Conservation (phyloP, 2,797 vertebrate species). For the Myotis myotis region DNA sequence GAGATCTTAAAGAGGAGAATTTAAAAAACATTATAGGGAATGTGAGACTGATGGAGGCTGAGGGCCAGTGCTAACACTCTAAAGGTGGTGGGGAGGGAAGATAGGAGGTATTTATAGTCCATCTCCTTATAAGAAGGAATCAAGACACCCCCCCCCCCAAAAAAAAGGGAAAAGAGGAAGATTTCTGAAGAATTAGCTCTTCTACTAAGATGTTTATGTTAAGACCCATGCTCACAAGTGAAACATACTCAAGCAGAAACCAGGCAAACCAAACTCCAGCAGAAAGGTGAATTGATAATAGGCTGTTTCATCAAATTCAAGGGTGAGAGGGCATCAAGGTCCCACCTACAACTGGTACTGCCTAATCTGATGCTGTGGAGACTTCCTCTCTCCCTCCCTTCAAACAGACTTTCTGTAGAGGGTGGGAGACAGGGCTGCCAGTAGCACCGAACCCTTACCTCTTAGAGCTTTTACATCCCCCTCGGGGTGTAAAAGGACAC, state of each 20-base stretch:
- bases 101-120: background rate
- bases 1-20: background rate
- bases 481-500: no score
- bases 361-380: background rate
- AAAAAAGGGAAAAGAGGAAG: background rate
- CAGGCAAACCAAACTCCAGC: background rate
- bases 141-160: background rate
- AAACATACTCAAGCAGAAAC: background rate
- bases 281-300: background rate
- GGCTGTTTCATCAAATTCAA: background rate
- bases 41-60: background rate
- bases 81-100: background rate
- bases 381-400: background rate
- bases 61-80: background rate
- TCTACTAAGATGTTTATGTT: background rate
- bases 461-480: background rate
- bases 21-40: background rate
- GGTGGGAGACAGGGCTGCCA: background rate
- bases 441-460: background rate
- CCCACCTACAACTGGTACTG: background rate
- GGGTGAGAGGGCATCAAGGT: background rate
- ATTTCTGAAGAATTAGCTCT: background rate
- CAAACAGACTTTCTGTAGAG: background rate
- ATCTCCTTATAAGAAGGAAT: slow-evolving; percentile 9
- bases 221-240: background rate